Evolutionary conservation across 2,113 vertebrate genomes (phyloP), one percentile per base, ranked within the genome.

Genomic region (Datnioides undecimradiatus): DNA sequence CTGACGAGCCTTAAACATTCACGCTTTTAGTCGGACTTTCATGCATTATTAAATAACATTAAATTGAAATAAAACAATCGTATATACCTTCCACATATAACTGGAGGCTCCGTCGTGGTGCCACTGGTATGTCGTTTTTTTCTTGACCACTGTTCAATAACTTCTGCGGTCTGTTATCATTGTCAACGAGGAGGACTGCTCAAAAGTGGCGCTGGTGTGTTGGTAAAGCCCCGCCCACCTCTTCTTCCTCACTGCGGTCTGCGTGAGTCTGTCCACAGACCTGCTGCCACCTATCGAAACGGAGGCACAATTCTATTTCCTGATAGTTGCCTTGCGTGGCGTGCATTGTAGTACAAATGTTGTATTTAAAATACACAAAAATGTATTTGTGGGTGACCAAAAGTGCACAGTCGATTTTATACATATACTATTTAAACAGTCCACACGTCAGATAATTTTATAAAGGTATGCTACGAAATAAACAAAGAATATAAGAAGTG

Each of bases 161-260:
- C 73, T 59, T 72, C 6, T 38, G 8, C 10, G 2, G 21, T 62
- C 0, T 38, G 1, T 48, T 31, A 5, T 58, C 79, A 52, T 73
- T 51, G 3, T 13, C 6, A 23, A 17, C 3, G 11, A 1, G 2
- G 4, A 29, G n/a, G 2, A 57, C n/a, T 17, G 79, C 85, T 93
- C 77, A 88, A 93, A 94, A 88, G 90, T 90, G 78, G 87, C 90
- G 88, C 84, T 82, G 82, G 59, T 29, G 77, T n/a, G 14, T 14
- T 25, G 9, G 36, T 1, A 1, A 66, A 41, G 23, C 66, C 76
- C 0, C 71, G 67, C 76, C 82, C 58, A 70, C 71, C 11, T 19
- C 9, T 46, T 46, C 66, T 82, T 65, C 68, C 10, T 75, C 70
- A 1, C 40, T 25, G 21, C 9, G 0, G 6, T 0, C 6, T 9